phyloP scores from a whole-genome alignment of 2,113 vertebrate species.

The Neogale vison region DNA sequence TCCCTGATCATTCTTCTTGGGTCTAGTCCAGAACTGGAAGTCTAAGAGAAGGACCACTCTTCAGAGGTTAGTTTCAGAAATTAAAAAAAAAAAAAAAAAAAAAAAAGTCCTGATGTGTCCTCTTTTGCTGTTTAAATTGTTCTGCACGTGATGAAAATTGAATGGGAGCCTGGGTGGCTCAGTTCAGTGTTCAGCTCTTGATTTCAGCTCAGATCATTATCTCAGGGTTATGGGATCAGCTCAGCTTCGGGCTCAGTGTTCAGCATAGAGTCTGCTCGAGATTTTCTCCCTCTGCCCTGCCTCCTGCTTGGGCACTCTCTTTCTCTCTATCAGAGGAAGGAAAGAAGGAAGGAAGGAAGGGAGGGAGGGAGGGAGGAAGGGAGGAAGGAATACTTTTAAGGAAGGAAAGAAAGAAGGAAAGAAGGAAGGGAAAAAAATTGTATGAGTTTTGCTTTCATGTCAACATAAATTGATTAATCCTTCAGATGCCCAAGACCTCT shows the following conservation, averaged over 20 bases:
- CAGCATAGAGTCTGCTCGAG: neutral
- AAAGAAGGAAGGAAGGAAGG: too few relatives aligned
- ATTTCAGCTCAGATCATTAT: neutral
- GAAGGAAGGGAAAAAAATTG: neutral
- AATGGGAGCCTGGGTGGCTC: neutral
- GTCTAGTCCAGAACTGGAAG: constrained; percentile 8
- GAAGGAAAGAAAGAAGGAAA: too few relatives aligned
- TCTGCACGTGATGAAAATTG: neutral
- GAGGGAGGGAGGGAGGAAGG: too few relatives aligned
- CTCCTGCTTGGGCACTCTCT: neutral
- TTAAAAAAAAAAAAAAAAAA: neutral
- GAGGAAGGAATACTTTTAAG: too few relatives aligned
- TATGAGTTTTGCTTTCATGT: constrained; percentile 31
- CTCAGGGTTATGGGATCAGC: neutral
- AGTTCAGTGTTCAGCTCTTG: neutral
- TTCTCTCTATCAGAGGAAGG: neutral
- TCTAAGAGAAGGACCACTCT: neutral
- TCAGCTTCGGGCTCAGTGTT: neutral
- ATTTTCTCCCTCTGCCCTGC: neutral
- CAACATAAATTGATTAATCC: neutral
- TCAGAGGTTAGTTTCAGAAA: constrained; percentile 5
- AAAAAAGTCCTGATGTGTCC: rapidly evolving
- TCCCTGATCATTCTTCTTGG: neutral
- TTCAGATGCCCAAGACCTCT: neutral
- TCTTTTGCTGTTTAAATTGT: neutral